Conservation (phyloP, 2,888 invertebrate species). For the Balanococcus diminutus region DNA sequence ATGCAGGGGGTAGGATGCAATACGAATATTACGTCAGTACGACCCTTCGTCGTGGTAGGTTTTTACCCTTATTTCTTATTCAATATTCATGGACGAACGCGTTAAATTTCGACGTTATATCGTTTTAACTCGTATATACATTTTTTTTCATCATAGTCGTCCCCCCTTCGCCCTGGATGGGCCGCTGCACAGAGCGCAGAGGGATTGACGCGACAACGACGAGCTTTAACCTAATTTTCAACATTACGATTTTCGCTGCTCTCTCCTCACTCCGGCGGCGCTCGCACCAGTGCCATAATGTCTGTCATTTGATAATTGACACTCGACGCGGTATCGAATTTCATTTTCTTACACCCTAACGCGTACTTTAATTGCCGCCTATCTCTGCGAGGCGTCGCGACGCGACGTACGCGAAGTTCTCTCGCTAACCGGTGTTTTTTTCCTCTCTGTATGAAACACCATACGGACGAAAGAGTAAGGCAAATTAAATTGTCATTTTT, state of each 20-base stretch:
- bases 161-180: not conserved
- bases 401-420: no score
- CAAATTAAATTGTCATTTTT: constrained; percentile 27
- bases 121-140: constrained; percentile 49
- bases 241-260: constrained; percentile 32
- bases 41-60: constrained; percentile 24
- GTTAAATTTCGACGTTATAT: constrained; percentile 48
- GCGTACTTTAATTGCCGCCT: constrained; percentile 45
- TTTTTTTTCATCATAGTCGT: constrained; percentile 5
- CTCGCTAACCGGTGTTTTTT: constrained; percentile 34
- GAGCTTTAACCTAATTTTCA: constrained; percentile 54
- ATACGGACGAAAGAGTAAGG: not conserved
- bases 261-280: not conserved
- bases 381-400: not conserved
- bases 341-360: constrained; percentile 52
- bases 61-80: constrained; percentile 51
- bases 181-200: not conserved
- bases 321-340: constrained; percentile 48
- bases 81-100: constrained; percentile 54
- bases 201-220: not conserved
- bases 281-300: not conserved
- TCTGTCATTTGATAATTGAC: constrained; percentile 54
- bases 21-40: constrained; percentile 49
- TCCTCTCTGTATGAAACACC: not conserved
- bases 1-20: not conserved